Conservation (phyloP, 2,888 invertebrate species). For the Pachydiplax longipennis region DNA sequence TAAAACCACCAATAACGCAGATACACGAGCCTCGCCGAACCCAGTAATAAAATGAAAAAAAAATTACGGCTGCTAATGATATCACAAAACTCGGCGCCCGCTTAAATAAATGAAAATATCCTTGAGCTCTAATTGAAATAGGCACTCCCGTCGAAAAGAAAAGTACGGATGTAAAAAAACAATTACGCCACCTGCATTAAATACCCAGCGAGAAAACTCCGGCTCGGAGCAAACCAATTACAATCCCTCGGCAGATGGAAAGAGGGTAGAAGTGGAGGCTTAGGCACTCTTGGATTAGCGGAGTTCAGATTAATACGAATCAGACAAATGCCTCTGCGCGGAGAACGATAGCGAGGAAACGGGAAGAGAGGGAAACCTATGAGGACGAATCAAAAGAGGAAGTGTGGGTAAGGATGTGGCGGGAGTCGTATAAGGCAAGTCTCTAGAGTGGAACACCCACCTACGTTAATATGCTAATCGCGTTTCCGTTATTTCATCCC, state of each 20-base stretch:
- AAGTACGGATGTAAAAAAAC: not conserved
- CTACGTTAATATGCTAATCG: constrained; percentile 44
- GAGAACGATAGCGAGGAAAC: not conserved
- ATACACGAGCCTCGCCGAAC: too few species aligned
- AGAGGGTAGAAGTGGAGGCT: not conserved
- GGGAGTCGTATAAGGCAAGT: not conserved
- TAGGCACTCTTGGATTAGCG: not conserved
- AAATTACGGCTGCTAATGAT: not conserved
- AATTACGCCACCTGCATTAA: constrained; percentile 7
- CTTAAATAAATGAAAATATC: not conserved
- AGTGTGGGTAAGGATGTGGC: not conserved
- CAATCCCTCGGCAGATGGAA: not conserved
- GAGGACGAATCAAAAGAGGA: not conserved
- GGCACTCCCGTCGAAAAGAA: not conserved
- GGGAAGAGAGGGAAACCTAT: not conserved
- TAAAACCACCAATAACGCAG: too few species aligned
- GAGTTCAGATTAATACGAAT: constrained; percentile 35
- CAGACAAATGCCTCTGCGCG: constrained; percentile 31
- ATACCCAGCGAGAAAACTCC: constrained; percentile 13
- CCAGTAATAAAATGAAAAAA: not conserved
- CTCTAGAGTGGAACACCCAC: constrained; percentile 31
- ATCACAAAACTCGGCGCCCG: not conserved
- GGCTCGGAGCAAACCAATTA: constrained; percentile 12
- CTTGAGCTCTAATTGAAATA: not conserved
- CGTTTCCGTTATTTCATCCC: constrained; percentile 41